Base-by-base conservation (phyloP, 2,888 invertebrate genomes). In the Lissonota sp. region DNA sequence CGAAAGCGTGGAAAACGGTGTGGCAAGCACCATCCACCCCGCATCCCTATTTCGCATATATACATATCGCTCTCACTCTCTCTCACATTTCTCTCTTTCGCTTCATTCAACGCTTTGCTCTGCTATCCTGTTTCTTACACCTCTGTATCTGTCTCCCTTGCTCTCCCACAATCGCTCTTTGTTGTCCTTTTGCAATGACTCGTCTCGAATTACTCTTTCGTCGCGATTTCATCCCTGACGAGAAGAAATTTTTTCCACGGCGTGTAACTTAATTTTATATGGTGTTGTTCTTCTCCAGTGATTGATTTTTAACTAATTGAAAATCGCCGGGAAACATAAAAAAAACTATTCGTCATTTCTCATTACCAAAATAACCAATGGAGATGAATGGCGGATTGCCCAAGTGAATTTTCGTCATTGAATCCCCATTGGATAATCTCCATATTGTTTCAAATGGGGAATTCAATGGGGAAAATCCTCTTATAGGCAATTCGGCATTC, bases 1-100 rank as follows among this genome's bases (percentile, higher is more conserved):
- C 60, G 60, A 39, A 82, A 14, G 70, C 26, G 66, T 67, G 72
- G 79, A 75, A 80, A 80, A 51, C 63, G 69, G 7, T 60, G 66
- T 63, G 62, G 51, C 73, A 42, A 72, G 49, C 72, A 78, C 67
- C 71, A 39, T 70, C 62, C 26, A 16, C 66, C 40, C 6, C 78
- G 39, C 62, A 64, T 53, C 58, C 49, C 55, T 63, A 37, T 37
- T 37, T 51, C 49, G 55, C 37, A 39, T 46, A 58, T 57, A 57
- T 57, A 57, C 26, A 37, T 8, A 37, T 5, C 14, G 6, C 69
- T 58, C 49, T 10, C 40, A 14, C 1, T 64, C 39, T 53, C 53
- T 40, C 12, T 40, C 51, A 49, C 49, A 40, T 39, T 46, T 14
- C 53, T 51, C 42, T 39, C 26, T 51, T 51, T 39, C 44, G 57